A percentile compares a stretch with the other conserved stretches of the same genome.
These are phyloP conservation scores for Hydrozoanthus gracilis DNA, from an alignment of 92 coral and sea anemone species.

Conservation along the genomic window DNA sequence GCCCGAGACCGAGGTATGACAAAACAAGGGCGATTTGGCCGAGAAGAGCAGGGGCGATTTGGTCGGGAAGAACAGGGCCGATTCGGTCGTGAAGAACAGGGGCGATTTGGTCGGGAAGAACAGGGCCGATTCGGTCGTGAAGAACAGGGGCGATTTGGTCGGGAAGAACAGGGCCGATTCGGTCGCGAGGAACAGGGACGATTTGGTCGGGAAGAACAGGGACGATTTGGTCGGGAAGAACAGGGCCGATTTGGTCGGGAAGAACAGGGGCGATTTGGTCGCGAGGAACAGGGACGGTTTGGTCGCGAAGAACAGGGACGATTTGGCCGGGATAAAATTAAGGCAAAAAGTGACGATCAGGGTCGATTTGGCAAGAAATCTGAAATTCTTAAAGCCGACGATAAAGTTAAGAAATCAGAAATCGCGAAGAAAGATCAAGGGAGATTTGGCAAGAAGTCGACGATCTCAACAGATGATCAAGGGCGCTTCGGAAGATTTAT, in stretches of 20 bases:
- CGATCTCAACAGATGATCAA: neutral
- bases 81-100: conserved; percentile 14
- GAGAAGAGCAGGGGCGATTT: conserved; percentile 17
- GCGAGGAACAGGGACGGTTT: conserved; percentile 38
- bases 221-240: conserved; percentile 22
- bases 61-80: conserved; percentile 22
- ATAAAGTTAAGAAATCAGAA: conserved; percentile 13
- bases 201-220: conserved; percentile 32
- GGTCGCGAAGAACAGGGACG: conserved; percentile 46
- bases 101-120: conserved; percentile 26
- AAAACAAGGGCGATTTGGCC: conserved; percentile 13
- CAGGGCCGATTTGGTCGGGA: conserved; percentile 42
- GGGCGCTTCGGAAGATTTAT: conserved; percentile 35
- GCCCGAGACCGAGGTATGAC: neutral
- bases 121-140: conserved; percentile 26
- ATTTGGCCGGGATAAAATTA: conserved; percentile 34
- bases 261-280: conserved; percentile 44
- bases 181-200: conserved; percentile 38
- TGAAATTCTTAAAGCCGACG: conserved; percentile 9
- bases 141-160: conserved; percentile 27
- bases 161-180: conserved; percentile 36
- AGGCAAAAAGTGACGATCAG: neutral
- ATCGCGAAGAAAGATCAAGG: conserved; percentile 30
- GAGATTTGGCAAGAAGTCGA: conserved; percentile 34
- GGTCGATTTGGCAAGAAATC: conserved; percentile 34